These are phyloP conservation scores for Larimichthys polyactis DNA, from an alignment of 2,113 vertebrate species.

Conservation along the genomic window DNA sequence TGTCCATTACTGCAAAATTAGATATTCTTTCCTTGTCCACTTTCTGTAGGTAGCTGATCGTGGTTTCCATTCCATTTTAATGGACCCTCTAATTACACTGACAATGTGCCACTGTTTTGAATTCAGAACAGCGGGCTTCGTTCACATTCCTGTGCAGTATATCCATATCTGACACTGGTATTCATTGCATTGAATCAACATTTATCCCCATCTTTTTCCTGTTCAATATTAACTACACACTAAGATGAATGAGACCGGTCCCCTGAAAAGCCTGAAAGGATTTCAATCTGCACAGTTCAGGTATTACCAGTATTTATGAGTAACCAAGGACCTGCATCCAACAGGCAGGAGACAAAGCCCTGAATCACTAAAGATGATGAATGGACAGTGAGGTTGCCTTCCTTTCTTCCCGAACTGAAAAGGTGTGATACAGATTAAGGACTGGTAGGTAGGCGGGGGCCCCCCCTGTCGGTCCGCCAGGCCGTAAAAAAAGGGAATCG, in stretches of 20 bases:
- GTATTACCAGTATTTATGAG: constrained; percentile 51
- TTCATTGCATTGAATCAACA: constrained; percentile 21
- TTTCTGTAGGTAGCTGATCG: background rate
- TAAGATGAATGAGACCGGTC: constrained; percentile 39
- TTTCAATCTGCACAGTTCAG: constrained; percentile 22
- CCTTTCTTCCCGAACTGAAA: constrained; percentile 16
- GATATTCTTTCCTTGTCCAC: background rate
- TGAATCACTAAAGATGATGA: constrained; percentile 48
- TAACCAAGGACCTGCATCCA: constrained; percentile 28
- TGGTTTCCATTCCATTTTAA: constrained; percentile 5
- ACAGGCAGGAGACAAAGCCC: constrained; percentile 43
- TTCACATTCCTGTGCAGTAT: background rate
- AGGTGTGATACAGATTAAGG: constrained; percentile 49
- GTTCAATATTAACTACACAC: constrained; percentile 29
- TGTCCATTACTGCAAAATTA: constrained; percentile 11
- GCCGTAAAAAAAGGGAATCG: constrained; percentile 63
- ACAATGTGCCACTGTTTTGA: background rate
- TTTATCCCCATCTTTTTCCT: constrained; percentile 22
- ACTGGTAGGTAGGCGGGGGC: constrained; percentile 40
- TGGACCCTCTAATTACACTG: background rate
- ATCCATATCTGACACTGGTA: constrained; percentile 12
- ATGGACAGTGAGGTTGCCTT: constrained; percentile 26
- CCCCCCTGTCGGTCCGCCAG: constrained; percentile 7
- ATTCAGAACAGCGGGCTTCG: background rate
- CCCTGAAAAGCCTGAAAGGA: constrained; percentile 31